Evolutionary conservation across 1,140 invertebrate genomes (phyloP).

Genomic region (Sinella curviseta): DNA sequence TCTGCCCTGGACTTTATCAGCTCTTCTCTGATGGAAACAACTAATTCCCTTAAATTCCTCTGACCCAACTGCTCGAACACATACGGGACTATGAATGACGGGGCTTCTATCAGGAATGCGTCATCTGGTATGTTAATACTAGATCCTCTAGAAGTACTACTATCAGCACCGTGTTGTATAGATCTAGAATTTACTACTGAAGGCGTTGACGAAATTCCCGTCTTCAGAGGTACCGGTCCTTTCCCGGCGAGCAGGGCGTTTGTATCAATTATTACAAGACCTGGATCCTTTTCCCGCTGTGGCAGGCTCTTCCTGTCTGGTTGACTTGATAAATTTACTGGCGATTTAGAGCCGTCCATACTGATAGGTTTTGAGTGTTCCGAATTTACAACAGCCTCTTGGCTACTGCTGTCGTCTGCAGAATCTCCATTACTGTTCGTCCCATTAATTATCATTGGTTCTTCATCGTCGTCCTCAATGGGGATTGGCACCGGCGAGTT

Average conservation of each 20-base stretch:
- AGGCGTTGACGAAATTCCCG: slow-evolving; percentile 24
- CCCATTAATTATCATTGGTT: slow-evolving; percentile 4
- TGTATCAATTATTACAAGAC: slow-evolving; percentile 75
- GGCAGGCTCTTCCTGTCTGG: slow-evolving; percentile 61
- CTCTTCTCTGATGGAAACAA: slow-evolving; percentile 61
- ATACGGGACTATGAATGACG: slow-evolving; percentile 87
- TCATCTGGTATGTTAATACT: slow-evolving; percentile 77
- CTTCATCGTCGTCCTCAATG: slow-evolving; percentile 24
- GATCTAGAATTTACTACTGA: not conserved
- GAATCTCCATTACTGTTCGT: not conserved
- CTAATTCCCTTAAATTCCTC: slow-evolving; percentile 73
- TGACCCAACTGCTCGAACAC: slow-evolving; percentile 74
- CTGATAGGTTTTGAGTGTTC: slow-evolving; percentile 61
- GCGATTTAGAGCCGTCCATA: slow-evolving; percentile 70
- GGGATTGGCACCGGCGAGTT: not conserved
- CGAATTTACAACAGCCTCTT: not conserved
- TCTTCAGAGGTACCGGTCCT: slow-evolving; percentile 60
- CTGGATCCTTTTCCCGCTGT: slow-evolving; percentile 72
- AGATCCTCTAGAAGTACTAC: not conserved
- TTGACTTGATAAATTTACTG: slow-evolving; percentile 66
- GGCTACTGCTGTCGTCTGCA: slow-evolving; percentile 12
- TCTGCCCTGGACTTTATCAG: slow-evolving; percentile 60
- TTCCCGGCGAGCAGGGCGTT: slow-evolving; percentile 69
- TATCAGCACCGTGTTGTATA: slow-evolving; percentile 60
- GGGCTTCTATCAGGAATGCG: slow-evolving; percentile 86